Percentiles rank a stretch among this genome's conserved stretches.
Conservation (phyloP, 1,140 invertebrate species). For the Leptonema lineaticorne region DNA sequence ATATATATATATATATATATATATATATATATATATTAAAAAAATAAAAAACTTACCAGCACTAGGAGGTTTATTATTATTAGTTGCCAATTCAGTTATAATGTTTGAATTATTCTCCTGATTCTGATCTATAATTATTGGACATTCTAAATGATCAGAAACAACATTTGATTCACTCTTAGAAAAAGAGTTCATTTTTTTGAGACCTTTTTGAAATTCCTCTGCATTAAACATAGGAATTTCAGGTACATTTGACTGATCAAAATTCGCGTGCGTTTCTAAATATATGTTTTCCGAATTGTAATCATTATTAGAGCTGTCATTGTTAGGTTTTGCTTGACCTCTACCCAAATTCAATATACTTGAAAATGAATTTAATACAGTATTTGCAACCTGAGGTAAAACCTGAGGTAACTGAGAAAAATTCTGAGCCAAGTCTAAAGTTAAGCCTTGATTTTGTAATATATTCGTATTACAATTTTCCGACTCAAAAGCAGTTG, state of each 20-base stretch:
- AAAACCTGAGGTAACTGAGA: constrained; percentile 56
- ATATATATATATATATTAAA: background rate
- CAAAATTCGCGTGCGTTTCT: too few relatives aligned
- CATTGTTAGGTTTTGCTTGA: background rate
- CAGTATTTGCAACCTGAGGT: constrained; percentile 60
- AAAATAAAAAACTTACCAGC: constrained; percentile 44
- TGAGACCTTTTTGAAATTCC: constrained; percentile 4
- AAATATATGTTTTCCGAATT: background rate
- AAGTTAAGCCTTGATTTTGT: constrained; percentile 53
- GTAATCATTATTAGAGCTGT: background rate
- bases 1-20: too few relatives aligned
- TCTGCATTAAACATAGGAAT: constrained; percentile 13
- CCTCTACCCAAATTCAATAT: constrained; percentile 45
- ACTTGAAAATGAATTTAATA: constrained; percentile 60
- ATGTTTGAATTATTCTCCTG: too few relatives aligned
- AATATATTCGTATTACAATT: constrained; percentile 40
- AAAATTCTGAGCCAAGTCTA: constrained; percentile 58
- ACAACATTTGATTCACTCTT: too few relatives aligned
- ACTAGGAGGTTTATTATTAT: constrained; percentile 45
- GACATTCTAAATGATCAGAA: too few relatives aligned
- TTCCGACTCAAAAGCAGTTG: constrained; percentile 43
- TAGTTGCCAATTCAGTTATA: too few relatives aligned
- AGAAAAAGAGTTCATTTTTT: too few relatives aligned
- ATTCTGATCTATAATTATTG: too few relatives aligned
- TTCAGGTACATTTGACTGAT: background rate